These are phyloP conservation scores for Conus canariensis DNA, from an alignment of 2,888 invertebrate species.

Conservation along the genomic window DNA sequence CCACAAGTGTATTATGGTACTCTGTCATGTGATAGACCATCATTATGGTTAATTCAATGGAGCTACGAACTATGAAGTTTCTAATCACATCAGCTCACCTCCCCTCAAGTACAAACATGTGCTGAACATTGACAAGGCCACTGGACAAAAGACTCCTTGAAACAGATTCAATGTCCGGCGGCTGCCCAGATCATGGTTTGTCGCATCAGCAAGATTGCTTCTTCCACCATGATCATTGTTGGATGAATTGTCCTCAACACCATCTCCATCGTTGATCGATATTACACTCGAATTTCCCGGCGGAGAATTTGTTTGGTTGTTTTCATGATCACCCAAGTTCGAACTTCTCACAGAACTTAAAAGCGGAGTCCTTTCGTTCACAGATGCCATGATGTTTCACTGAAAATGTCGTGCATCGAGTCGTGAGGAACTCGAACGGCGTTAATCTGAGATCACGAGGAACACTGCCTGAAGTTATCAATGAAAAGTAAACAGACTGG, in stretches of 20 bases:
- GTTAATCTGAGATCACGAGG: neutral
- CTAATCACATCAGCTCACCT: slow-evolving; percentile 81
- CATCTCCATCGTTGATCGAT: neutral
- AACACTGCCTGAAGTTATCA: neutral
- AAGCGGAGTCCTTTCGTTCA: slow-evolving; percentile 30
- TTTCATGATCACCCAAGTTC: neutral
- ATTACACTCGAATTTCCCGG: slow-evolving; percentile 53
- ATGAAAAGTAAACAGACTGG: neutral
- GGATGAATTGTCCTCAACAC: too few relatives aligned
- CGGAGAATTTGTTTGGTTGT: slow-evolving; percentile 42
- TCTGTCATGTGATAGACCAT: too few relatives aligned
- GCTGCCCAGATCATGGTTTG: neutral
- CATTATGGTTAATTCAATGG: too few relatives aligned
- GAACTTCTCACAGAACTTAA: neutral
- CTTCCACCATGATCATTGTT: neutral
- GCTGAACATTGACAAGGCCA: slow-evolving; percentile 98
- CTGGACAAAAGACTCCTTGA: slow-evolving; percentile 98
- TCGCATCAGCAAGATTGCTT: neutral
- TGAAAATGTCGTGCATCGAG: neutral
- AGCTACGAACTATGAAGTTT: too few relatives aligned
- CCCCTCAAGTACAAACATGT: slow-evolving; percentile 97
- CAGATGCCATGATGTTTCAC: neutral
- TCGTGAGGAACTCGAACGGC: neutral
- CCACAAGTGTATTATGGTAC: too few relatives aligned
- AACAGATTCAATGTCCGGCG: slow-evolving; percentile 87